Evolutionary conservation across 2,888 invertebrate genomes (phyloP), one percentile per base, ranked within the genome.

Genomic region (Acanthosoma haemorrhoidale): DNA sequence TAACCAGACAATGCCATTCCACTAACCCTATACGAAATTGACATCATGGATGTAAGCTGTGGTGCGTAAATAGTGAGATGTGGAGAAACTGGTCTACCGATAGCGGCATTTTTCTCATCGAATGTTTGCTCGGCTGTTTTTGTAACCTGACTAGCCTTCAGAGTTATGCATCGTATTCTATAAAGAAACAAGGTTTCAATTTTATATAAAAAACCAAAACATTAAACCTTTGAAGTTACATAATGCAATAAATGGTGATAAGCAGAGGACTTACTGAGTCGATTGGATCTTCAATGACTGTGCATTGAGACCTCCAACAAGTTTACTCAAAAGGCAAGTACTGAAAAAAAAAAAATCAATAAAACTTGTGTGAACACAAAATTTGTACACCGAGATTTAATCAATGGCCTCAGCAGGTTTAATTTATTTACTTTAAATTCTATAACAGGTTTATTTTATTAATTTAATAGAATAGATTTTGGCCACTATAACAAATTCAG

Each of bases 11-110:
- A 77, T 13, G 81, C 81, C 11, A 86, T 79, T 11, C 87, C 87
- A 78, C 94, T 87, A 67, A 86, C 84, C 80, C 96, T 86, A 80
- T 96, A 96, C 1, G 90, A 86, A 74, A 96, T 85, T 2, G 96
- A 96, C 72, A 95, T 80, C 75, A 89, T 79, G 43, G 87, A 84
- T 16, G 95, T 91, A 73, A 96, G 79, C 80, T 94, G 93, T 2
- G 84, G 82, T 74, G 88, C 83, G 78, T 94, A 94, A 77, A 95
- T 94, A 15, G 88, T 86, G 66, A 95, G 82, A 84, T 94, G 94
- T 2, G 95, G 95, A 0, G 94, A 94, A 80, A 92, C 79, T 0
- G 93, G 92, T 72, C 94, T 84, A 4, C 87, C 85, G 1, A 94
- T 81, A 64, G 88, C 85, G 74, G 84, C 83, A 80, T 94, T 94